Conservation (phyloP, 2,113 vertebrate species). For the Dasypus novemcinctus region DNA sequence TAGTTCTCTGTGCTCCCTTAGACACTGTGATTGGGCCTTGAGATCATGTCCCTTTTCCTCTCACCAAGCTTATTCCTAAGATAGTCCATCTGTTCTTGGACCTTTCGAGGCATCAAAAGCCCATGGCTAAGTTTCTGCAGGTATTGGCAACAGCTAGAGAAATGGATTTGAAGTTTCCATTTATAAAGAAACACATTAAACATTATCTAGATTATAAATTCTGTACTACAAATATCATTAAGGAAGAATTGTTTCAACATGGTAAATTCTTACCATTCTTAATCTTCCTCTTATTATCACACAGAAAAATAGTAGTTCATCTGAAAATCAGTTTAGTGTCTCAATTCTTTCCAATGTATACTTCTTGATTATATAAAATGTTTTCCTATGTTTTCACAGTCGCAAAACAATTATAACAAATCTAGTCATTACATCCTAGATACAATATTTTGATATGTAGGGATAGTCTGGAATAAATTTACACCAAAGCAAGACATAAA, state of each 20-base stretch:
- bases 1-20: background rate
- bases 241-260: conserved; percentile 23
- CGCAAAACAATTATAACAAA: conserved; percentile 47
- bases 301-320: background rate
- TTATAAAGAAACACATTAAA: conserved; percentile 7
- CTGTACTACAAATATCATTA: background rate
- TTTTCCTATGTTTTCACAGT: conserved; percentile 3
- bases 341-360: conserved; percentile 42
- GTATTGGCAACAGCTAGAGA: background rate
- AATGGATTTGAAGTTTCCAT: background rate
- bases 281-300: background rate
- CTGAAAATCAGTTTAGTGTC: conserved; percentile 31
- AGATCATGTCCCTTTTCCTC: background rate
- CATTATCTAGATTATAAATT: background rate
- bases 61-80: background rate
- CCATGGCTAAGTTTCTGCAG: background rate
- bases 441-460: conserved; percentile 39
- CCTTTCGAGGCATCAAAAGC: background rate
- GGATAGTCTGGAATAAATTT: conserved; percentile 28
- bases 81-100: background rate
- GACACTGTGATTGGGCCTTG: background rate
- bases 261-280: background rate
- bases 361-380: conserved; percentile 33
- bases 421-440: background rate
- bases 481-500: background rate